Evolutionary conservation across 2,113 vertebrate genomes (phyloP).

Genomic region (Scolopax mira): DNA sequence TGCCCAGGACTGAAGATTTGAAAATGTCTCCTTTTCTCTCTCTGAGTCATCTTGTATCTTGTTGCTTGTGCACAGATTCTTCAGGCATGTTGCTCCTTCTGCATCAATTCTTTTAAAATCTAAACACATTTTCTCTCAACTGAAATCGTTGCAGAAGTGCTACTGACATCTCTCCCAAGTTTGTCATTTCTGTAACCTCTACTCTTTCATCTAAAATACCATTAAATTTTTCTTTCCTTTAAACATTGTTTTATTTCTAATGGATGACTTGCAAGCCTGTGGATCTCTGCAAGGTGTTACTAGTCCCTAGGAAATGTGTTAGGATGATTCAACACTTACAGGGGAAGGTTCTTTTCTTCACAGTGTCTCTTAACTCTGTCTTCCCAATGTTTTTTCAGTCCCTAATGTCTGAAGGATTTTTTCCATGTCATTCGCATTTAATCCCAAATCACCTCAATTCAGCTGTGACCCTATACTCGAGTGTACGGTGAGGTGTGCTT

Average conservation of each 20-base stretch:
- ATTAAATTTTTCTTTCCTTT: not conserved
- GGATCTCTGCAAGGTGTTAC: not conserved
- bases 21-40: not conserved
- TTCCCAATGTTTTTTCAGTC: not conserved
- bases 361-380: not conserved
- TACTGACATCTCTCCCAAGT: not conserved
- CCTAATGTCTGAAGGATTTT: not conserved
- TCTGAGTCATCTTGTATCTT: not conserved
- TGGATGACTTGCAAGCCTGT: not conserved
- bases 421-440: not conserved
- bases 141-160: not conserved
- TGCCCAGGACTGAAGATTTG: accelerated
- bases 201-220: not conserved
- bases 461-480: not conserved
- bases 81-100: not conserved
- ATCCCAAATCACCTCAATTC: not conserved
- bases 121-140: not conserved
- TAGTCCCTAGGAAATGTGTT: not conserved
- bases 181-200: not conserved
- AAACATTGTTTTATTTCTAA: not conserved
- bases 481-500: accelerated
- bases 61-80: not conserved
- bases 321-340: not conserved
- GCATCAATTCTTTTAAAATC: not conserved
- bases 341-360: not conserved